A percentile compares a stretch with the other conserved stretches of the same genome.
Evolutionary conservation across 2,888 invertebrate genomes (phyloP).

Genomic region (Callosobruchus maculatus): DNA sequence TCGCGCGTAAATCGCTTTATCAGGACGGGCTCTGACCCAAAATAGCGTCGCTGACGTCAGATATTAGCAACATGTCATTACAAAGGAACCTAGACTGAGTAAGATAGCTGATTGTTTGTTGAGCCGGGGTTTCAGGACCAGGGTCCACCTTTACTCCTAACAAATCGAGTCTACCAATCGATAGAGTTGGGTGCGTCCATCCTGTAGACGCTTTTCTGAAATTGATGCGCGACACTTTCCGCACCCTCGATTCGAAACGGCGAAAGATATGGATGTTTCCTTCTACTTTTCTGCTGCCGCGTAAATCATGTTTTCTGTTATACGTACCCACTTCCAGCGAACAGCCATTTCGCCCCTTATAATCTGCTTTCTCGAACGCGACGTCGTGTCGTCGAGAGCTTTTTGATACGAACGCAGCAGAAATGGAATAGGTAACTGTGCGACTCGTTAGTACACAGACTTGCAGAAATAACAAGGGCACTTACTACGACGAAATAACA

Average conservation of each 20-base stretch:
- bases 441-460: background rate
- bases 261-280: background rate
- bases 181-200: background rate
- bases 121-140: no score
- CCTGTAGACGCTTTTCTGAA: background rate
- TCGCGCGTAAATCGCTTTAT: no score
- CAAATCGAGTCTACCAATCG: no score
- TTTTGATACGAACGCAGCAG: background rate
- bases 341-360: background rate
- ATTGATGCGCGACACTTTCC: background rate
- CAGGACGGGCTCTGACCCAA: no score
- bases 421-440: background rate
- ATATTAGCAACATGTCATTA: no score
- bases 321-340: background rate
- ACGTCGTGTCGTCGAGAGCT: background rate
- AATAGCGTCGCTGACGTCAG: no score
- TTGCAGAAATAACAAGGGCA: background rate
- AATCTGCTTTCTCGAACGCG: background rate
- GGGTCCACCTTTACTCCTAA: no score
- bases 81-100: no score
- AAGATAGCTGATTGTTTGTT: no score
- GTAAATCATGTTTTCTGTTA: background rate
- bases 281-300: background rate
- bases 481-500: background rate
- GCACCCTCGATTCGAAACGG: background rate